These are phyloP conservation scores for Campylorhamphus procurvoides DNA, from an alignment of 2,113 vertebrate species.

Conservation along the genomic window DNA sequence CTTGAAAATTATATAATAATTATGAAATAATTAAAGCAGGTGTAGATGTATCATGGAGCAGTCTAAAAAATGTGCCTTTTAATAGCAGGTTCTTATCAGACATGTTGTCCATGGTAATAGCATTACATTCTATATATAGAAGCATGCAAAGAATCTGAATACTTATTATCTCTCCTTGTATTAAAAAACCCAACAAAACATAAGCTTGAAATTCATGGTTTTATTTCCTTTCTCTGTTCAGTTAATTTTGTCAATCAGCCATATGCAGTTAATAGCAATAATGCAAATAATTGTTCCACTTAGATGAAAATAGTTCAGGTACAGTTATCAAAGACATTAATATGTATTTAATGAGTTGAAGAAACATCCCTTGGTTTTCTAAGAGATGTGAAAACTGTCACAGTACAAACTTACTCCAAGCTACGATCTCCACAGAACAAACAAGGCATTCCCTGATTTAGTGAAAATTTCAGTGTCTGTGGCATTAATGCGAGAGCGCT, in stretches of 20 bases:
- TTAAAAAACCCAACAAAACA: background rate
- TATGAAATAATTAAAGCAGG: background rate
- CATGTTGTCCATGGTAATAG: background rate
- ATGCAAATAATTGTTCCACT: background rate
- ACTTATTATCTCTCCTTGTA: background rate
- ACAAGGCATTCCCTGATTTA: background rate
- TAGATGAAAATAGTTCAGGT: slow-evolving; percentile 5
- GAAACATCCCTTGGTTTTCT: background rate
- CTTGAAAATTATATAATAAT: background rate
- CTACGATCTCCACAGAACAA: background rate
- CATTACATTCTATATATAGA: background rate
- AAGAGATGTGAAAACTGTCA: background rate
- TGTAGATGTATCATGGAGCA: background rate
- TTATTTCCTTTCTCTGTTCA: background rate
- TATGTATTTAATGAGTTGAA: background rate
- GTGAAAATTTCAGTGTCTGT: background rate
- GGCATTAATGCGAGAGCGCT: background rate
- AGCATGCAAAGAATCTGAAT: background rate
- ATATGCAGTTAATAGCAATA: background rate
- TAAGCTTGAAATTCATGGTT: background rate
- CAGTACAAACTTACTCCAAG: background rate
- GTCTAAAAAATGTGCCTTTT: background rate
- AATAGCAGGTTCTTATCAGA: background rate
- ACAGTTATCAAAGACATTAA: background rate
- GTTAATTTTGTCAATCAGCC: background rate